Percentiles rank a stretch among this genome's conserved stretches.
These are phyloP conservation scores for Collichthys lucidus DNA, from an alignment of 2,113 vertebrate genomes.

Conservation along the genomic window DNA sequence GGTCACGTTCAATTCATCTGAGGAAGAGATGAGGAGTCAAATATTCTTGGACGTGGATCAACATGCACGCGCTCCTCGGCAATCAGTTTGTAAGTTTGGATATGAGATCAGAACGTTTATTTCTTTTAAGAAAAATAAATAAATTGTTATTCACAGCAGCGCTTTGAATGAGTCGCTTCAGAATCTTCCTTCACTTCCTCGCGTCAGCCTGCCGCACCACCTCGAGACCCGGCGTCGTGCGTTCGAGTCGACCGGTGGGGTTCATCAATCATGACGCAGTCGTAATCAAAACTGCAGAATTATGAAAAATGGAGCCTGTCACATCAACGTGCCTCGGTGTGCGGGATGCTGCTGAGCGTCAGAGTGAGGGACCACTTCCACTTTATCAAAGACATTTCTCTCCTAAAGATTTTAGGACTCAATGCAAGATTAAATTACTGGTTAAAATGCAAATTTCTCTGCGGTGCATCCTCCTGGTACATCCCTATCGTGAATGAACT, in stretches of 20 bases:
- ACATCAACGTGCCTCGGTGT: conserved; percentile 53
- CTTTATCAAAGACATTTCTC: conserved; percentile 62
- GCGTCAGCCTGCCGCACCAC: conserved; percentile 45
- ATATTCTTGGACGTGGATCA: background rate
- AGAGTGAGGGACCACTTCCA: conserved; percentile 62
- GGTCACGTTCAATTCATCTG: background rate
- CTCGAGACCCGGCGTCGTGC: conserved; percentile 34
- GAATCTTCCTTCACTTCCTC: conserved; percentile 37
- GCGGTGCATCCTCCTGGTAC: conserved; percentile 9
- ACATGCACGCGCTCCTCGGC: too few species aligned
- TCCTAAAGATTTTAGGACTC: conserved; percentile 37
- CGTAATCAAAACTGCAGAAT: conserved; percentile 80
- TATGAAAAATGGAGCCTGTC: conserved; percentile 85
- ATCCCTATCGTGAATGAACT: conserved; percentile 31
- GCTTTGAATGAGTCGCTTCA: background rate
- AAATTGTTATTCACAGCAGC: background rate
- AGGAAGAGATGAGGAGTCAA: background rate
- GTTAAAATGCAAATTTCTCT: conserved; percentile 64
- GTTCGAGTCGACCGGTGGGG: conserved; percentile 64
- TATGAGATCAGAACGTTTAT: background rate
- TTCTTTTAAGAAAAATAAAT: too few species aligned
- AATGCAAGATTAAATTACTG: conserved; percentile 58
- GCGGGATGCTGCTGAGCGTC: conserved; percentile 69
- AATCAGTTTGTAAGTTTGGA: background rate
- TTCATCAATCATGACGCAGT: conserved; percentile 80